Percentiles rank a stretch among this genome's conserved stretches.
phyloP scores from a whole-genome alignment of 2,888 invertebrate species.

The Sialis lutaria region DNA sequence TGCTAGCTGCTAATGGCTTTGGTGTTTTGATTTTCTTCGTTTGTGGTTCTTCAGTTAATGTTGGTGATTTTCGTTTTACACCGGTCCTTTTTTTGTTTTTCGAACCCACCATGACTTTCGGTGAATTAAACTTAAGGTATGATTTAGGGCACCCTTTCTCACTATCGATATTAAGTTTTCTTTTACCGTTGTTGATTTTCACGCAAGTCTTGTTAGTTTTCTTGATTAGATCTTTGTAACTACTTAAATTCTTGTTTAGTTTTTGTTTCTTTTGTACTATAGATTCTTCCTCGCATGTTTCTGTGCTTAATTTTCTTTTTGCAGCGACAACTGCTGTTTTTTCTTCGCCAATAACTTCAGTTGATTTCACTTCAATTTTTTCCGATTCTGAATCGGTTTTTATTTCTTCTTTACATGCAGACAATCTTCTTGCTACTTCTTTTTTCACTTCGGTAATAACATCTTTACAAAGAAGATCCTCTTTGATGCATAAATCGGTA shows the following conservation, averaged over 20 bases:
- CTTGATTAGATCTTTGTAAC: constrained; percentile 27
- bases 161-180: constrained; percentile 21
- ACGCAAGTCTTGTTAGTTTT: constrained; percentile 26
- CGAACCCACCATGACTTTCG: constrained; percentile 7
- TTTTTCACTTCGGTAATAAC: background rate
- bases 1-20: constrained; percentile 20
- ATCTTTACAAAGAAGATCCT: background rate
- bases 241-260: constrained; percentile 14
- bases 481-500: constrained; percentile 4
- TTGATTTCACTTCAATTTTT: background rate
- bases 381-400: background rate
- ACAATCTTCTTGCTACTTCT: background rate
- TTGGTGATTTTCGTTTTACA: constrained; percentile 27
- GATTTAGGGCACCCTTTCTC: constrained; percentile 14
- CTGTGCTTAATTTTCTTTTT: constrained; percentile 29
- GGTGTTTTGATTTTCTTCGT: constrained; percentile 19
- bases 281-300: constrained; percentile 9
- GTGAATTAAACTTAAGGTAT: constrained; percentile 8
- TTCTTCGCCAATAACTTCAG: background rate
- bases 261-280: constrained; percentile 15
- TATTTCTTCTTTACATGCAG: background rate
- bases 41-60: constrained; percentile 12
- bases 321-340: constrained; percentile 12
- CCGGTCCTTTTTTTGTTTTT: constrained; percentile 16
- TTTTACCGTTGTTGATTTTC: constrained; percentile 27